These are phyloP conservation scores for Ephialtes manifestator DNA, from an alignment of 2,888 invertebrate genomes.

Conservation along the genomic window DNA sequence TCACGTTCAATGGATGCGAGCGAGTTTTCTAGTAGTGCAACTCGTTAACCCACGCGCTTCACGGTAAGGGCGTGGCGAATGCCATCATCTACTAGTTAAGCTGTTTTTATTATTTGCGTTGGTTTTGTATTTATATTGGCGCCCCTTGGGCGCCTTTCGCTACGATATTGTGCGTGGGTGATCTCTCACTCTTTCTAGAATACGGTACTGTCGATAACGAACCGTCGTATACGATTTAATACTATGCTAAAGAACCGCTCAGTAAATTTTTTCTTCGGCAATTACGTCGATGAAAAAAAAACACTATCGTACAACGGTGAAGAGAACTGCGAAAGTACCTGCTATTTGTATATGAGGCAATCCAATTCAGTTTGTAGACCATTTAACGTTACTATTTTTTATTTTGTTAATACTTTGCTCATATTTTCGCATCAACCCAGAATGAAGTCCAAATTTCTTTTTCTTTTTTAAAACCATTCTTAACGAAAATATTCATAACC, in stretches of 20 bases:
- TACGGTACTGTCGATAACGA: slow-evolving; percentile 37
- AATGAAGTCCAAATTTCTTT: too few relatives aligned
- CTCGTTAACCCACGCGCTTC: slow-evolving; percentile 55
- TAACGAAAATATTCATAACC: too few relatives aligned
- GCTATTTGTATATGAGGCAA: too few relatives aligned
- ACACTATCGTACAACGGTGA: neutral
- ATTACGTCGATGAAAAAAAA: neutral
- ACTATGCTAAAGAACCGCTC: neutral
- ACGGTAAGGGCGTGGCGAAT: slow-evolving; percentile 52
- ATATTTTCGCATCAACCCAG: too few relatives aligned
- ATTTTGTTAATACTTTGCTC: too few relatives aligned
- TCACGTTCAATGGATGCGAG: slow-evolving; percentile 9
- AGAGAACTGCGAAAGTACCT: neutral
- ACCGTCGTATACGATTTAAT: slow-evolving; percentile 6
- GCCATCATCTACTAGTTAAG: slow-evolving; percentile 26
- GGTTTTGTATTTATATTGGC: slow-evolving; percentile 38
- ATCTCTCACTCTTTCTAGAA: neutral
- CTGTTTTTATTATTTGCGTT: slow-evolving; percentile 37
- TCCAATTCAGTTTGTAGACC: too few relatives aligned
- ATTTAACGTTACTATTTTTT: too few relatives aligned
- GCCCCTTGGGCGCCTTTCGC: slow-evolving; percentile 47
- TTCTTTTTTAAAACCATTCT: too few relatives aligned
- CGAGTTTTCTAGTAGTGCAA: slow-evolving; percentile 11
- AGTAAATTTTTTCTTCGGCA: slow-evolving; percentile 12
- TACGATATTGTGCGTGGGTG: slow-evolving; percentile 52